Evolutionary conservation across 2,113 vertebrate genomes (phyloP), one percentile per base, ranked within the genome.

Genomic region (Gymnorhina tibicen): DNA sequence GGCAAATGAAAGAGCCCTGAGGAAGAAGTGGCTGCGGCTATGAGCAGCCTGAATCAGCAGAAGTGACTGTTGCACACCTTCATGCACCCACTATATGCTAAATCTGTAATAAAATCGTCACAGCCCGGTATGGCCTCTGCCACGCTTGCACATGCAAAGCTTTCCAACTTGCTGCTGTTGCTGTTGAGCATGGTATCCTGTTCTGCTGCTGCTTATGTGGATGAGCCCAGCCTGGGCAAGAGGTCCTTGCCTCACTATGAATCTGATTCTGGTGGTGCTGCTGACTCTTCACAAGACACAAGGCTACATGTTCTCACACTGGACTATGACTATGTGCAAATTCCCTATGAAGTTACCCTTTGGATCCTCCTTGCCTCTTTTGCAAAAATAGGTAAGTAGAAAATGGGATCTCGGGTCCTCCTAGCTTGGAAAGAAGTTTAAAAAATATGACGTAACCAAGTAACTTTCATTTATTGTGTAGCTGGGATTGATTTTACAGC

Each of bases 301-400:
- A 96, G 97, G 41, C 78, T 99, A 33, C 98, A 98, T 12, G 96
- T 99, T 73, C 99, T 99, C 90, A 98, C 98, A 9, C 85, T 99
- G 97, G 97, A 99, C 95, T 99, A 99, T 82, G 67, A 98, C 35
- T 98, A 98, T 18, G 99, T 99, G 84, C 99, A 99, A 95, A 98
- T 99, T 70, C 99, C 99, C 2, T 99, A 98, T 75, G 99, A 99
- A 97, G 98, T 99, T 81, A 99, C 99, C 11, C 98, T 99, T 47
- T 99, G 99, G 99, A 98, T 99, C 70, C 98, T 99, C 42, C 97
- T 99, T 55, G 99, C 99, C 26, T 99, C 99, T 21, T 98, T 99
- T 89, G 99, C 99, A 79, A 99, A 99, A 98, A 99, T 99, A 95
- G 99, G 99, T 99, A 97, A 99, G 99, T 97, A 58, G 22, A 77